Base-by-base conservation (phyloP, 2,113 vertebrate genomes). In the Pseudopipra pipra region DNA sequence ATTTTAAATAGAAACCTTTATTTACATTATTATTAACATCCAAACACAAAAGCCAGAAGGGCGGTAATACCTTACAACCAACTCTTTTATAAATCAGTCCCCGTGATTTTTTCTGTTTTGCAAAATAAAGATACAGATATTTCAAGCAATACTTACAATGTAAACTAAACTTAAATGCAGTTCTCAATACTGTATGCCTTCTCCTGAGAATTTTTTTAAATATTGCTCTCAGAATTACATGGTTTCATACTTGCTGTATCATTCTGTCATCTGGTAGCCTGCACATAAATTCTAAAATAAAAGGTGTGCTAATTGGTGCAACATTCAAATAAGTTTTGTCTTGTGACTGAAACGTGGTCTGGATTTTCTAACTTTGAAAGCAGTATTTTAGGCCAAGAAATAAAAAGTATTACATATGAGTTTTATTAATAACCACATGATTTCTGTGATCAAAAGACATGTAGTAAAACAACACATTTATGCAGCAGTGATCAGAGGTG, bases 1-100 rank as follows among this genome's bases (percentile, higher is more conserved):
- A 68, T 98, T 99, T 99, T 99, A 99, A 99, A 99, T 99, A 99
- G 98, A 99, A 99, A 99, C 98, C 98, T 99, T 99, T 99, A 99
- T 99, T 99, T 99, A 99, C 99, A 99, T 98, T 90, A 98, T 98
- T 99, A 99, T 99, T 98, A 98, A 98, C 98, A 99, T 98, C 97
- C 96, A 98, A 98, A 98, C 97, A 98, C 97, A 97, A 97, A 84
- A 97, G 94, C 98, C 98, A 98, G 92, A 97, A 97, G 95, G 97
- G 95, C 89, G 95, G 97, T 97, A 98, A 97, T 95, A 98, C 98
- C 98, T 98, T 98, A 98, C 98, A 98, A 98, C 97, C 95, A 97
- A 96, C 96, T 98, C 95, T 85, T 85, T 97, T 96, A 83, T 89
- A 97, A 97, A 93, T 95, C 94, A 95, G 92, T 92, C 93, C 87